phyloP scores from a whole-genome alignment of 2,113 vertebrate species.

The Microtus richardsoni region DNA sequence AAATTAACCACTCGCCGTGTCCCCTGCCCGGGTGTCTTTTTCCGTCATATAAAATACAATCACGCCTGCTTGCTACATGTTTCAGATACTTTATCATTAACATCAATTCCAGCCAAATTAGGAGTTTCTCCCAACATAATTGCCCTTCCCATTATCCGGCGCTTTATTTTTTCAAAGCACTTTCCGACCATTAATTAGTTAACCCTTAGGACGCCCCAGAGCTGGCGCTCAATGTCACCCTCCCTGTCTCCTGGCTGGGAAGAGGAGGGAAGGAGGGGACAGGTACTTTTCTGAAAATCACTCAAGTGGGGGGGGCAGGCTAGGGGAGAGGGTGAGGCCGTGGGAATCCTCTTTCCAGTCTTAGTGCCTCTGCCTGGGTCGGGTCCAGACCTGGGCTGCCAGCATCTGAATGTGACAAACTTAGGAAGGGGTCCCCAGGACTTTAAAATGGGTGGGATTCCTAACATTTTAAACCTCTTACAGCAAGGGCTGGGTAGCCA shows the following conservation, averaged over 20 bases:
- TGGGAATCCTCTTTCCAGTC: background rate
- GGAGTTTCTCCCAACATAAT: conserved; percentile 83
- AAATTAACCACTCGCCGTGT: conserved; percentile 84
- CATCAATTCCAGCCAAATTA: conserved; percentile 82
- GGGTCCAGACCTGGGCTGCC: background rate
- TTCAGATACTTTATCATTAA: conserved; percentile 83
- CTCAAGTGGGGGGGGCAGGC: conserved; percentile 49
- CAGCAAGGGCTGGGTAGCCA: rapidly evolving
- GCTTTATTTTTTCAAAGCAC: conserved; percentile 85
- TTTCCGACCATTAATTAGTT: conserved; percentile 85
- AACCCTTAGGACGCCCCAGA: conserved; percentile 82
- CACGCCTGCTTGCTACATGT: conserved; percentile 72
- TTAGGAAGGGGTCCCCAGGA: background rate
- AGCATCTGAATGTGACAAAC: background rate
- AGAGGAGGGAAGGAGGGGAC: conserved; percentile 40
- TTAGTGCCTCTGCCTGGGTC: background rate
- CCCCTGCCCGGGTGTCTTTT: conserved; percentile 77
- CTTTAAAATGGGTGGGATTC: background rate
- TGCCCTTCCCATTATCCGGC: conserved; percentile 81
- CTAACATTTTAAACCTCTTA: background rate
- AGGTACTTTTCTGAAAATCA: conserved; percentile 46
- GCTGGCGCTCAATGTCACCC: conserved; percentile 77
- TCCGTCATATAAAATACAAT: conserved; percentile 82
- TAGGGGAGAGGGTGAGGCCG: background rate
- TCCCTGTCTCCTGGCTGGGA: conserved; percentile 71